A percentile compares a stretch with the other conserved stretches of the same genome.
Conservation (phyloP, 1,140 invertebrate genomes). For the Cardiocondyla obscurior region DNA sequence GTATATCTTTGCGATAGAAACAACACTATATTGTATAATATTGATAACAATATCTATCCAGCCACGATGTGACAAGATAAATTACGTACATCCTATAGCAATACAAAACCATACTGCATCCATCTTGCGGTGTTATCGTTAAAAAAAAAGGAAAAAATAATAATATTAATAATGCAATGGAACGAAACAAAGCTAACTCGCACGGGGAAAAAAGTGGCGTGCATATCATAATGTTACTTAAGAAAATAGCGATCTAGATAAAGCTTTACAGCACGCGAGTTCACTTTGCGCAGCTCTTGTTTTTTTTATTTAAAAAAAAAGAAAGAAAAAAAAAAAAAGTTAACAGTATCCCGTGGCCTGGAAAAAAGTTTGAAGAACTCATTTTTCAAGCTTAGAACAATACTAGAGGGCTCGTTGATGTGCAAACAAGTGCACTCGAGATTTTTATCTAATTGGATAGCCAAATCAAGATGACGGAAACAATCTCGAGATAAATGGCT, state of each 20-base stretch:
- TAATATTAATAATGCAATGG: not conserved
- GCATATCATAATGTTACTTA: not conserved
- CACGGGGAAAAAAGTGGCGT: constrained; percentile 18
- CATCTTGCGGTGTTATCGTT: not conserved
- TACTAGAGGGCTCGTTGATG: not conserved
- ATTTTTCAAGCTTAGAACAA: constrained; percentile 15
- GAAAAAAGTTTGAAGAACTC: constrained; percentile 24
- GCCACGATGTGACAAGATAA: not conserved
- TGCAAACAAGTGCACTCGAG: constrained; percentile 7
- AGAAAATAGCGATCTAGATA: constrained; percentile 38
- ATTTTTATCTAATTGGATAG: constrained; percentile 36
- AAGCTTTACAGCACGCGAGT: constrained; percentile 16
- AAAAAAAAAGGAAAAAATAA: no score
- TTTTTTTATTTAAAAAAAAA: no score
- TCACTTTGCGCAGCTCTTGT: not conserved
- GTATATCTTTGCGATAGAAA: not conserved
- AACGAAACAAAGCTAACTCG: not conserved
- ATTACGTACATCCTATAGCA: not conserved
- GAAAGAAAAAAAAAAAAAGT: not conserved
- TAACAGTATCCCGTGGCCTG: not conserved
- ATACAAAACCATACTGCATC: not conserved
- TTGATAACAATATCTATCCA: not conserved
- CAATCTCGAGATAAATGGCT: constrained; percentile 14
- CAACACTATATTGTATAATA: not conserved
- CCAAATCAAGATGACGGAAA: constrained; percentile 12